Evolutionary conservation across 2,888 invertebrate genomes (phyloP).

Genomic region (Brenthis ino): DNA sequence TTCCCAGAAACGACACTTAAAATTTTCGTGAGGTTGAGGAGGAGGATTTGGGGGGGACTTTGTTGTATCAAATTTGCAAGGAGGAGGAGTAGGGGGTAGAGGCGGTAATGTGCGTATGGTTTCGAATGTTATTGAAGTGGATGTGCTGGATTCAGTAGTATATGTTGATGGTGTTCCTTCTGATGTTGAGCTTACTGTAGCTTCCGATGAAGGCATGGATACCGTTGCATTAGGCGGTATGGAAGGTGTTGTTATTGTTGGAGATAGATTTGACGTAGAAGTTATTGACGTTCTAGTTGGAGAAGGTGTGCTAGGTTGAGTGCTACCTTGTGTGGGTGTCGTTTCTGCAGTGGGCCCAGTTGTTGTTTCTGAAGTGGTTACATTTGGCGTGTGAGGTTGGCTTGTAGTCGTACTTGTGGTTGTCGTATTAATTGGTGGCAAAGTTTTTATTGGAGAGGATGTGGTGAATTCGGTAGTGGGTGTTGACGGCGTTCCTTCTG

Average conservation of each 20-base stretch:
- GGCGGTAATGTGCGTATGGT: slow-evolving; percentile 19
- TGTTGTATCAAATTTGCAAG: slow-evolving; percentile 12
- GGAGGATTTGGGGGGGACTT: background rate
- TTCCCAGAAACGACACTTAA: slow-evolving; percentile 12
- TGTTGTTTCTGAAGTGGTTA: background rate
- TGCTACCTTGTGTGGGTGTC: slow-evolving; percentile 6
- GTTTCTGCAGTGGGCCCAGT: background rate
- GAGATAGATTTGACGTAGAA: background rate
- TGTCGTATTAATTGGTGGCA: slow-evolving; percentile 7
- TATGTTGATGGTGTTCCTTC: background rate
- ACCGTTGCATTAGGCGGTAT: no score
- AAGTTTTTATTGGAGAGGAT: slow-evolving; percentile 6
- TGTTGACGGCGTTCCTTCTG: background rate
- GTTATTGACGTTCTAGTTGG: background rate
- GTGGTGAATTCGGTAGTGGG: slow-evolving; percentile 1
- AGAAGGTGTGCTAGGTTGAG: background rate
- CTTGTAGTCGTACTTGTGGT: slow-evolving; percentile 1
- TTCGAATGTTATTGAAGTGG: slow-evolving; percentile 3
- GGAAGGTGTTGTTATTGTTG: no score
- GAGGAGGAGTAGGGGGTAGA: slow-evolving; percentile 18
- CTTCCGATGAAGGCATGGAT: background rate
- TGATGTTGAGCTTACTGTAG: background rate
- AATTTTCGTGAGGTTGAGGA: background rate
- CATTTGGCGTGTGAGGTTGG: background rate
- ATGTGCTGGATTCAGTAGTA: background rate